A percentile compares a stretch with the other conserved stretches of the same genome.
These are phyloP conservation scores for Acanthacorydalis orientalis DNA, from an alignment of 2,888 invertebrate species.

Conservation along the genomic window DNA sequence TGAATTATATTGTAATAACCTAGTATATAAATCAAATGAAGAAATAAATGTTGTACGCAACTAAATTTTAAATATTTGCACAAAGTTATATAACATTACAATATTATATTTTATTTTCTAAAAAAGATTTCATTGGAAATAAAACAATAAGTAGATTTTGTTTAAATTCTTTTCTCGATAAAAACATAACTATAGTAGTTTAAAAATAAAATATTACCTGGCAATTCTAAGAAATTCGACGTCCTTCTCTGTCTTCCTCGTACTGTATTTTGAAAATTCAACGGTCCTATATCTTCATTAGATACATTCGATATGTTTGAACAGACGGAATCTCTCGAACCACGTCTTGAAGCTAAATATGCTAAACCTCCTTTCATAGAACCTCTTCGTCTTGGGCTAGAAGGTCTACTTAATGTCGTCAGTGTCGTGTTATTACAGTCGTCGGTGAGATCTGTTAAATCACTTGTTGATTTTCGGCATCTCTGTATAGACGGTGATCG, in stretches of 20 bases:
- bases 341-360: constrained; percentile 69
- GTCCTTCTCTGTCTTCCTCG: constrained; percentile 64
- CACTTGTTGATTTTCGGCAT: constrained; percentile 61
- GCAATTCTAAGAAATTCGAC: constrained; percentile 73
- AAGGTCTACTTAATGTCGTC: constrained; percentile 41
- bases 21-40: too few relatives aligned
- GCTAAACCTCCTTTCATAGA: constrained; percentile 54
- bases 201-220: constrained; percentile 38
- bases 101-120: too few relatives aligned
- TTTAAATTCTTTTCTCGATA: too few relatives aligned
- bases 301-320: constrained; percentile 54
- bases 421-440: constrained; percentile 35
- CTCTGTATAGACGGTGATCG: constrained; percentile 26
- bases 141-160: too few relatives aligned
- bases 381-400: constrained; percentile 50
- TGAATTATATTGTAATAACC: too few relatives aligned
- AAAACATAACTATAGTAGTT: neutral
- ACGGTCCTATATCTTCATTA: constrained; percentile 65
- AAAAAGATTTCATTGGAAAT: too few relatives aligned
- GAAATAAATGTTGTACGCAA: too few relatives aligned
- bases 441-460: constrained; percentile 45
- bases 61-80: too few relatives aligned
- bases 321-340: constrained; percentile 53
- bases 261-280: constrained; percentile 63
- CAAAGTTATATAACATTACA: too few relatives aligned